phyloP scores from a whole-genome alignment of 2,888 invertebrate genomes.

The Orthonevra nobilis region DNA sequence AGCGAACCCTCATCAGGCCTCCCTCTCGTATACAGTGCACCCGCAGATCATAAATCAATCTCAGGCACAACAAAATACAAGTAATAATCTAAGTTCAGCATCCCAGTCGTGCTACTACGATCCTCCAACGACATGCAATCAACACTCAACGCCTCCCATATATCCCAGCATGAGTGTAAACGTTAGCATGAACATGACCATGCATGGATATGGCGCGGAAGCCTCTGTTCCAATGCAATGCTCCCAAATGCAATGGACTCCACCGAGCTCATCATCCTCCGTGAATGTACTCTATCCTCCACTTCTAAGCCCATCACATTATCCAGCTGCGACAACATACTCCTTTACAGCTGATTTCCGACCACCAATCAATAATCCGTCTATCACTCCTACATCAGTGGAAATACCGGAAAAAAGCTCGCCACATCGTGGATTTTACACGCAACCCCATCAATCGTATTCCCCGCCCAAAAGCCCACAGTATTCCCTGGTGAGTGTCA shows the following conservation, averaged over 20 bases:
- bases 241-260: conserved; percentile 90
- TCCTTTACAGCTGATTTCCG: conserved; percentile 92
- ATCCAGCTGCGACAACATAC: conserved; percentile 87
- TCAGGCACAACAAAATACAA: conserved; percentile 75
- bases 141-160: conserved; percentile 80
- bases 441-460: conserved; percentile 74
- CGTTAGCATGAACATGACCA: conserved; percentile 97
- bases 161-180: conserved; percentile 98
- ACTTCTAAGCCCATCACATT: conserved; percentile 84
- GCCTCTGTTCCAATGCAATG: conserved; percentile 81
- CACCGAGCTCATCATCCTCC: conserved; percentile 83
- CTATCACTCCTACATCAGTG: conserved; percentile 78
- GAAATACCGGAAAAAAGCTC: conserved; percentile 74
- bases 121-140: conserved; percentile 73
- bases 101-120: conserved; percentile 78
- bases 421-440: conserved; percentile 79
- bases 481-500: conserved; percentile 73
- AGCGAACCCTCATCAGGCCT: conserved; percentile 80
- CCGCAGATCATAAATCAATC: conserved; percentile 81
- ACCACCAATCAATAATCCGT: conserved; percentile 81
- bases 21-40: conserved; percentile 81
- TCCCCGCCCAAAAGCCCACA: conserved; percentile 78
- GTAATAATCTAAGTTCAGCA: conserved; percentile 71
- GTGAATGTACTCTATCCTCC: conserved; percentile 85
- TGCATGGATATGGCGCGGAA: conserved; percentile 86